phyloP scores from a whole-genome alignment of 2,888 invertebrate genomes.

The Tromatobia lineatoria region DNA sequence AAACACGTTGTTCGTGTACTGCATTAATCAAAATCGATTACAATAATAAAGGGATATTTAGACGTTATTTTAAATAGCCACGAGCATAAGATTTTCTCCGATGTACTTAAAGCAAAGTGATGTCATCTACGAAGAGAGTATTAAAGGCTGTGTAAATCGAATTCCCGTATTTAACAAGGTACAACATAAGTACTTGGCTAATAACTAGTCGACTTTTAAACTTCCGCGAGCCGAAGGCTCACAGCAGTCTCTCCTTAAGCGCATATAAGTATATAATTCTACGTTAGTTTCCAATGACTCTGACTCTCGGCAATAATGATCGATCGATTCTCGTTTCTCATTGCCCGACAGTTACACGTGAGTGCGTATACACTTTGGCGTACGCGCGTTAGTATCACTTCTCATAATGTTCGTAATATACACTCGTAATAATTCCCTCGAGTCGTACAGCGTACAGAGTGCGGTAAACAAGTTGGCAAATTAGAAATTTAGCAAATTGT shows the following conservation, averaged over 20 bases:
- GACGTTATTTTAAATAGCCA: not conserved
- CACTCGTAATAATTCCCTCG: constrained; percentile 29
- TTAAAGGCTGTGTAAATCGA: constrained; percentile 17
- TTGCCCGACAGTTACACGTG: not conserved
- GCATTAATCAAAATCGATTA: not conserved
- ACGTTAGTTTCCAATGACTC: constrained; percentile 35
- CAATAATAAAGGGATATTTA: not conserved
- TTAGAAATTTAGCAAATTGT: constrained; percentile 31
- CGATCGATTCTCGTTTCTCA: constrained; percentile 39
- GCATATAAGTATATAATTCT: constrained; percentile 20
- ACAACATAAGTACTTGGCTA: not conserved
- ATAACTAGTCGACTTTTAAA: constrained; percentile 9
- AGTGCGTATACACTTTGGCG: not conserved
- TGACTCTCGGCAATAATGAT: constrained; percentile 28
- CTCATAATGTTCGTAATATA: constrained; percentile 9
- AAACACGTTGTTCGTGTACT: no score
- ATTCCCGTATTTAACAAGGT: constrained; percentile 6
- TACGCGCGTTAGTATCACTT: constrained; percentile 4
- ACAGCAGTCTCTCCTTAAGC: not conserved
- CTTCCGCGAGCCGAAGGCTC: not conserved
- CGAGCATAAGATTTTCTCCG: not conserved
- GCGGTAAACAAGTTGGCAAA: not conserved
- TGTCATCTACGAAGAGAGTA: not conserved
- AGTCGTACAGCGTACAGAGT: not conserved
- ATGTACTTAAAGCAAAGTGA: not conserved